Evolutionary conservation across 2,888 invertebrate genomes (phyloP), one percentile per base, ranked within the genome.

Genomic region (Craniophora ligustri): DNA sequence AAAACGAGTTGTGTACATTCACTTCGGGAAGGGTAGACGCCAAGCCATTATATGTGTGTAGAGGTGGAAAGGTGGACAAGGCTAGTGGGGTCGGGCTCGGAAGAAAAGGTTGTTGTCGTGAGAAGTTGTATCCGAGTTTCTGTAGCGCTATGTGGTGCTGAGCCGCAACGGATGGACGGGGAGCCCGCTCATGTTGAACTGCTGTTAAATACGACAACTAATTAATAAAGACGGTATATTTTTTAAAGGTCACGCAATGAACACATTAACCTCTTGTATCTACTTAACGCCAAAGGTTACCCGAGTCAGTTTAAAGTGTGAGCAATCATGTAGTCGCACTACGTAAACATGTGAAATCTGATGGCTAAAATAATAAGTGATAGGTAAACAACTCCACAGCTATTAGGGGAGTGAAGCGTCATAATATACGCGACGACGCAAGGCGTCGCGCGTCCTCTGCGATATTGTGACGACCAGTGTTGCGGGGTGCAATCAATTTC

Each of bases 111-210:
- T 84, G 82, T 26, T 82, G 88, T 7, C 88, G 80, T 5, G 86
- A 58, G 54, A 91, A 89, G 79, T 86, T 91, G 77, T 94, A 94
- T 47, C 92, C 89, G n/a, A 94, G 78, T 63, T 87, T 89, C 39
- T 90, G 88, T 5, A 92, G 72, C 92, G 88, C 94, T 92, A 78
- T 87, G 81, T 72, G 92, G 76, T 78, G 89, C 63, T 81, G 91
- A 38, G 64, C 81, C 55, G 67, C 75, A 11, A 76, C 75, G 1
- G 87, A 78, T 1, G 94, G 91, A 35, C 98, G 94, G 0, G 98
- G 97, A 7, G 98, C 97, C 62, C 98, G 93, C 88, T 98, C 98
- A 86, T 98, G 98, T 83, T 98, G 98, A 14, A 98, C 98, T 55
- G 98, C 98, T 98, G 94, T 42, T 61, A 68, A 51, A 35, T n/a